Evolutionary conservation across 2,113 vertebrate species (phyloP).

Genomic region (Candoia aspera): DNA sequence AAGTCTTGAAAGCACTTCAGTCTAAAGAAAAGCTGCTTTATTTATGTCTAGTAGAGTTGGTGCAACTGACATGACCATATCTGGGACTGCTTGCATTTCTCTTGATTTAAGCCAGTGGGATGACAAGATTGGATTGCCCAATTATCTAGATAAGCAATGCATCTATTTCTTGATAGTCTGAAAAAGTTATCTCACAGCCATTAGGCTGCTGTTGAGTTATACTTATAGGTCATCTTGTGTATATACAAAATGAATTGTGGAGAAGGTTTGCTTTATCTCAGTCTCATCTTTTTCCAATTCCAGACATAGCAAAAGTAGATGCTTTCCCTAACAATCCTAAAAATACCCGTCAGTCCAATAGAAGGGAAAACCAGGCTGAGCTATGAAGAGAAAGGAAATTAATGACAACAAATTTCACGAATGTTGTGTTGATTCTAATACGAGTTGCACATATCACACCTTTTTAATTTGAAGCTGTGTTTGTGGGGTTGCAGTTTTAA

Average conservation of each 20-base stretch:
- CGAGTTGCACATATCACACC: conserved; percentile 9
- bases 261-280: conserved; percentile 7
- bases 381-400: conserved; percentile 6
- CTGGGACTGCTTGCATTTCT: not conserved
- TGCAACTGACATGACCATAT: not conserved
- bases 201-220: not conserved
- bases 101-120: not conserved
- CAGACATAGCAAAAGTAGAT: not conserved
- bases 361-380: not conserved
- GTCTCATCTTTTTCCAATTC: not conserved
- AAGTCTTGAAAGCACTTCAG: not conserved
- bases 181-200: not conserved
- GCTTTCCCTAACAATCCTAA: not conserved
- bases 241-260: conserved; percentile 27
- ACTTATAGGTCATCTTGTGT: not conserved
- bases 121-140: not conserved
- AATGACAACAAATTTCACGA: not conserved
- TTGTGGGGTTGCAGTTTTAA: conserved; percentile 1
- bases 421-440: conserved; percentile 36
- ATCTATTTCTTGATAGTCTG: not conserved
- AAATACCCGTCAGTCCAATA: too few species aligned
- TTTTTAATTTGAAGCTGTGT: not conserved
- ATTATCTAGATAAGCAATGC: not conserved
- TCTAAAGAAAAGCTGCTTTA: not conserved
- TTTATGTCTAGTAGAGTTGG: not conserved